Conservation (phyloP, 2,888 invertebrate genomes). For the Diachrysia chrysitis region DNA sequence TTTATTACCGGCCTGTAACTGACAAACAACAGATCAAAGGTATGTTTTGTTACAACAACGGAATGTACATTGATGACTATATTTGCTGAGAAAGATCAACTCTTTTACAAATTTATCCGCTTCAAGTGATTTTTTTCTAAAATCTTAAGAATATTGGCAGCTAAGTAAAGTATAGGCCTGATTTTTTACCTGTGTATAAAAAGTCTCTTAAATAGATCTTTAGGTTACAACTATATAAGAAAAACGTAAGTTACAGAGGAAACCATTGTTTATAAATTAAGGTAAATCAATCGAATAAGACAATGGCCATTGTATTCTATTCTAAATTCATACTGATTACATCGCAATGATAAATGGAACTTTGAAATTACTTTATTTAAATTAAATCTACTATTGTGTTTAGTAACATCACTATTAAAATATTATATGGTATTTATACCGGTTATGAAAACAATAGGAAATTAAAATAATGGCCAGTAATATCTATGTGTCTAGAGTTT, state of each 20-base stretch:
- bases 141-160: neutral
- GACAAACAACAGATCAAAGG: too few species aligned
- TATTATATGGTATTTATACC: neutral
- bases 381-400: neutral
- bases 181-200: neutral
- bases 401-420: neutral
- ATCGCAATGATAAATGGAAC: constrained; percentile 1
- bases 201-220: neutral
- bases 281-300: neutral
- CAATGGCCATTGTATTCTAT: constrained; percentile 5
- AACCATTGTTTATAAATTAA: neutral
- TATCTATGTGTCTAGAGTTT: neutral
- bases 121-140: too few species aligned
- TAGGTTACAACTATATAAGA: neutral
- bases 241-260: neutral
- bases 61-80: neutral
- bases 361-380: neutral
- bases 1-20: neutral
- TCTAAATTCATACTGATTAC: neutral
- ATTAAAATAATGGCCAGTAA: neutral
- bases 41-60: too few species aligned
- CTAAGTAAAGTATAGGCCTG: neutral
- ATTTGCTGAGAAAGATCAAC: neutral
- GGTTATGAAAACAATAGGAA: neutral
- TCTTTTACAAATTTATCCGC: too few species aligned